Evolutionary conservation across 2,888 invertebrate genomes (phyloP), one percentile per base, ranked within the genome.

Genomic region (Carterocephalus palaemon): DNA sequence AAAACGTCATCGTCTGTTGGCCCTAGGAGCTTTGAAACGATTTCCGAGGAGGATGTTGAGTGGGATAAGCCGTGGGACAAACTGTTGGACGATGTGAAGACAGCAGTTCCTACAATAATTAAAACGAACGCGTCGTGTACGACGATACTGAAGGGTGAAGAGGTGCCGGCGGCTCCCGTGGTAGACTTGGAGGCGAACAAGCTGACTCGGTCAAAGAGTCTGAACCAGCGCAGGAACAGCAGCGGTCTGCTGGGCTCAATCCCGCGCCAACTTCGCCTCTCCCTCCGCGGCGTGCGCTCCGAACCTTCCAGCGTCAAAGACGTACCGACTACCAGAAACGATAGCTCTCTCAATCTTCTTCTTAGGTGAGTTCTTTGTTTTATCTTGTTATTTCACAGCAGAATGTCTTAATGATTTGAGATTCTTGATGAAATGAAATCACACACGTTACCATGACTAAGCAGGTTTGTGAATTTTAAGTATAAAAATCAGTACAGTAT

Each of bases 181-280:
- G 8, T 8, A 9, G 84, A 82, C 52, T 55, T 83, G 52, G 85
- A 84, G 62, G 73, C 74, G 37, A 81, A 66, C 52, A 76, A 79
- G 63, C 60, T 88, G 61, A 83, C 76, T 53, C 74, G 86, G 40
- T 86, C 87, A 29, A 87, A 84, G 64, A 87, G 85, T 60, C 69
- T 86, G 48, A 86, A 82, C 59, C 86, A 83, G 59, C 75, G 84
- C 42, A 79, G 83, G 62, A 83, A 79, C 58, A 85, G 83, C 62
- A 84, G 88, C 39, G 88, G 90, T 52, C 73, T 90, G 22, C 75
- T 90, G 51, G 85, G 84, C 45, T 79, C 88, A 22, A 78, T 90
- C 57, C 88, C 89, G 51, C 80, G 82, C 61, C 88, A 85, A 59
- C 77, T 88, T 56, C 74, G 87, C 52, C 75, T 81, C 49, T 88